Evolutionary conservation across 2,113 vertebrate species (phyloP).

Genomic region (Hucho hucho): DNA sequence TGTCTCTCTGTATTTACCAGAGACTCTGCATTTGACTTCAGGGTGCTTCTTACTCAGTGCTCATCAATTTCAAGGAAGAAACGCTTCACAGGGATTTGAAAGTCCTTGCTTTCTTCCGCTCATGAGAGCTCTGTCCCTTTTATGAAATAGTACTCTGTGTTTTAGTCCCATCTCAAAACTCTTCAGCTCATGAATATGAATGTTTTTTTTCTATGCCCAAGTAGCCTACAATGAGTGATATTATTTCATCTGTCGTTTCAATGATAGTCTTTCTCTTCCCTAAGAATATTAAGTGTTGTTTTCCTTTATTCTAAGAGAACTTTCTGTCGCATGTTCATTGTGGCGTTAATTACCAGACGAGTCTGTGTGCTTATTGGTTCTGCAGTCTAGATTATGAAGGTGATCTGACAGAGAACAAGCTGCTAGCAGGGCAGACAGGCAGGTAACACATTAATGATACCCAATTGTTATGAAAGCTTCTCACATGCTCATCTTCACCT

Average conservation of each 20-base stretch:
- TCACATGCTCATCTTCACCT: constrained; percentile 30
- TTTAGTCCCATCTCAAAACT: not conserved
- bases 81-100: not conserved
- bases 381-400: constrained; percentile 6
- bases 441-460: not conserved
- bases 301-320: not conserved
- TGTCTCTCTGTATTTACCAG: constrained; percentile 13
- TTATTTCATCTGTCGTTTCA: not conserved
- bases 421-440: constrained; percentile 7
- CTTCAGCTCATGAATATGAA: not conserved
- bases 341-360: not conserved
- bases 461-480: not conserved
- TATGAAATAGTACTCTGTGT: not conserved
- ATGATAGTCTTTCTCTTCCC: not conserved
- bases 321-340: not conserved
- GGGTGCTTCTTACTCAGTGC: constrained; percentile 3
- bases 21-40: constrained; percentile 6
- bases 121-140: not conserved
- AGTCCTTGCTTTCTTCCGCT: not conserved
- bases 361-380: constrained; percentile 8
- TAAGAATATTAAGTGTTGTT: not conserved
- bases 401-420: constrained; percentile 8
- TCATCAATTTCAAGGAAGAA: constrained; percentile 4
- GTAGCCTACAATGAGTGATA: not conserved
- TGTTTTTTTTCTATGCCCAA: not conserved